phyloP scores from a whole-genome alignment of 1,140 invertebrate species.

The Macrosteles quadrilineatus region DNA sequence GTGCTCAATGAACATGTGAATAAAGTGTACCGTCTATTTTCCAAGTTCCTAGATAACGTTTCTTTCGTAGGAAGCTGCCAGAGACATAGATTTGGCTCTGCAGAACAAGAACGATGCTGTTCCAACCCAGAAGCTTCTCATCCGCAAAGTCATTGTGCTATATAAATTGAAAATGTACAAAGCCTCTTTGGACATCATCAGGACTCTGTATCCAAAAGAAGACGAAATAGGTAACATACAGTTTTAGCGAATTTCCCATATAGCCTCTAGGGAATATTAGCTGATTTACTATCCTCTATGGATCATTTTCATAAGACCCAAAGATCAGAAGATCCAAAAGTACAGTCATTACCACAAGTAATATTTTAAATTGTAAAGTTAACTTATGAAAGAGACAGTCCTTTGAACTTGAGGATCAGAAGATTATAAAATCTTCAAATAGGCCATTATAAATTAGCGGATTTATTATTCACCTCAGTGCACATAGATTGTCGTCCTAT shows the following conservation, averaged over 20 bases:
- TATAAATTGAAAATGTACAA: neutral
- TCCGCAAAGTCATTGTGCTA: slow-evolving; percentile 44
- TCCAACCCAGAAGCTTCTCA: slow-evolving; percentile 50
- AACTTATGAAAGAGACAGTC: no score
- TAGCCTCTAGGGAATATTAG: slow-evolving; percentile 35
- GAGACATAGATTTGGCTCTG: slow-evolving; percentile 50
- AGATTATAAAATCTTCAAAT: no score
- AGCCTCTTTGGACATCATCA: slow-evolving; percentile 14
- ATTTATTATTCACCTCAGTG: no score
- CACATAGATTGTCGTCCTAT: no score
- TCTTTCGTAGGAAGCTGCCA: slow-evolving; percentile 48
- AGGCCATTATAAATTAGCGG: no score
- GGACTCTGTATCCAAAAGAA: neutral
- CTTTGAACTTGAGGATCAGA: no score
- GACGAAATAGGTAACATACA: slow-evolving; percentile 21
- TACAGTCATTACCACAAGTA: neutral
- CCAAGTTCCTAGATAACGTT: slow-evolving; percentile 25
- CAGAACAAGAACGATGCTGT: slow-evolving; percentile 48
- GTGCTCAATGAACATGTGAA: no score
- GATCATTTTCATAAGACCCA: neutral
- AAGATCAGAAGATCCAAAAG: neutral
- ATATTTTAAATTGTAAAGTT: neutral
- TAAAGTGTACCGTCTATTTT: neutral
- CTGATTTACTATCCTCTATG: neutral
- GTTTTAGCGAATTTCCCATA: slow-evolving; percentile 37